These are phyloP conservation scores for Luscinia megarhynchos DNA, from an alignment of 2,797 vertebrate species.

Conservation along the genomic window DNA sequence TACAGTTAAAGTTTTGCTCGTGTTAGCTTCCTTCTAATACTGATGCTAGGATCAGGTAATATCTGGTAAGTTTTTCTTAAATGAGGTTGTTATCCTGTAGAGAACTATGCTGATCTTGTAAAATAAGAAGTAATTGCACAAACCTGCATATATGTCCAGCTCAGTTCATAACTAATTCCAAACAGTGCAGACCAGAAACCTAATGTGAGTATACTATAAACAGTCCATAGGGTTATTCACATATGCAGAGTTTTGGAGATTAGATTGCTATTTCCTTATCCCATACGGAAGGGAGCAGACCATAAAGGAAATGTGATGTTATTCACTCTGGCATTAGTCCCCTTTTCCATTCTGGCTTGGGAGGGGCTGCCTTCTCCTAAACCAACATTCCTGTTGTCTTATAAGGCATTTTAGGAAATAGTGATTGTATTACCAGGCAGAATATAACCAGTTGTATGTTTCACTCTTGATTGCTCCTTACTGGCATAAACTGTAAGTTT, in stretches of 20 bases:
- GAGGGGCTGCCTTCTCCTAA: conserved; percentile 10
- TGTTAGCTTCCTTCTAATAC: not conserved
- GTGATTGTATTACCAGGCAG: not conserved
- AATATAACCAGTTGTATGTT: not conserved
- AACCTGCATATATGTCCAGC: not conserved
- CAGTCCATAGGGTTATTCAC: not conserved
- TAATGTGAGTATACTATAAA: not conserved
- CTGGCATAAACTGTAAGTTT: not conserved
- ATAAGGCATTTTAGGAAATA: conserved; percentile 29
- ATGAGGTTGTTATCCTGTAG: not conserved
- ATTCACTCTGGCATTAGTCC: not conserved
- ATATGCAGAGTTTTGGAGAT: not conserved
- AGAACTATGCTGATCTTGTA: not conserved
- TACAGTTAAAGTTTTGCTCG: not conserved
- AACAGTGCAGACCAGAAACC: not conserved
- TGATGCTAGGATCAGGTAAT: not conserved
- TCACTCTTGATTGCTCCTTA: not conserved
- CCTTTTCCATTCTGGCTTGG: conserved; percentile 23
- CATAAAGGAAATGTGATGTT: conserved; percentile 9
- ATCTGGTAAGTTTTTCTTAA: not conserved
- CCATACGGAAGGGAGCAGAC: not conserved
- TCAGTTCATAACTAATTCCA: not conserved
- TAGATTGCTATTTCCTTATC: not conserved
- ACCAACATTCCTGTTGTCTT: not conserved
- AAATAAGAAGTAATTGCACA: not conserved